Base-by-base conservation (phyloP, 2,888 invertebrate genomes). In the Perithous albicinctus region DNA sequence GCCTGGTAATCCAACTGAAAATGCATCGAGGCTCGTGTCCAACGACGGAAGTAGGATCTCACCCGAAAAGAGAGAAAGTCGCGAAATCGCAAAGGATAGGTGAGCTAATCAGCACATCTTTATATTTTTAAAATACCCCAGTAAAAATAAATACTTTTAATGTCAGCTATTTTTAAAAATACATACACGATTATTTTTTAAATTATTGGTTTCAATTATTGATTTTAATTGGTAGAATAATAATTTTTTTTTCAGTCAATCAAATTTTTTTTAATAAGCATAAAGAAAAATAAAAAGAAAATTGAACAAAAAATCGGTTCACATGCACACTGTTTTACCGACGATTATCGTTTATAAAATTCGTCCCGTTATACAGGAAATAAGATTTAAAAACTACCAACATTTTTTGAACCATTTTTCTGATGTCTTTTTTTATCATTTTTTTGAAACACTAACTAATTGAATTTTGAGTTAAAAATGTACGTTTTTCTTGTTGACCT, bases 21-120 rank as follows among this genome's bases (percentile, higher is more conserved):
- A 89, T 78, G 89, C 91, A 76, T 89, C 89, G 32, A 90, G 88
- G 82, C 88, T 91, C 74, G 83, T 91, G 67, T 89, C 89, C 67
- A 89, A 83, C 80, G 91, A 91, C 82, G 92, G 91, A 67, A 90
- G 88, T 84, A 89, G 86, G 82, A 85, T 91, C 72, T 86, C 85
- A 78, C 83, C 87, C 18, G 90, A 87, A 66, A 90, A 87, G 75
- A 88, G 89, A 74, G 88, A 89, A 85, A 90, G 89, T 78, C 90
- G 92, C 35, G 87, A 85, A 79, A 87, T 87, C 76, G 78, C 84
- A 4, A 84, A 85, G 82, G 86, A 88, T 79, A 89, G 91, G 92
- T 91, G 84, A 84, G 23, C 29, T 8, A 23, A 61, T 66, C 20
- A 32, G 23, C 6, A 70, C 3, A 20, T n/a, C n/a, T 48, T 4